Conservation (phyloP, 1,140 invertebrate genomes). For the Euura lappo region DNA sequence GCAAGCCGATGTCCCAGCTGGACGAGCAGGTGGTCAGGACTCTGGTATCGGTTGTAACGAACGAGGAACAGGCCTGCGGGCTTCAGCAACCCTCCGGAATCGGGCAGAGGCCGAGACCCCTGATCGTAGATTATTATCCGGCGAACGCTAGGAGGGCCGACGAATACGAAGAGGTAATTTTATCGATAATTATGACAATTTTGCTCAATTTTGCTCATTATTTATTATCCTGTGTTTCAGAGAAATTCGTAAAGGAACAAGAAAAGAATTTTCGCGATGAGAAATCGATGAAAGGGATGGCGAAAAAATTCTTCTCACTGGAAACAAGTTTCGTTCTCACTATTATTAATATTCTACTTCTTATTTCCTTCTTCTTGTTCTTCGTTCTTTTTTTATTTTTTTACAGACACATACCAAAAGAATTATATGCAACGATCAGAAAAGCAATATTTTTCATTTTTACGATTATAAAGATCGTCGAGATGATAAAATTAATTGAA, state of each 20-base stretch:
- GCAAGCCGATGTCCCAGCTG: conserved; percentile 67
- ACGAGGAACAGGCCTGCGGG: conserved; percentile 75
- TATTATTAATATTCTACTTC: no score
- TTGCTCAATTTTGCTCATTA: not conserved
- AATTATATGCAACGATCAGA: no score
- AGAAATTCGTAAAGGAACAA: not conserved
- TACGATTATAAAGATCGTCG: no score
- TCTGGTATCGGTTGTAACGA: conserved; percentile 71
- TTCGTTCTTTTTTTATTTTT: not conserved
- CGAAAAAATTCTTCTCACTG: not conserved
- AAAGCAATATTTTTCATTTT: no score
- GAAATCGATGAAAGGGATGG: not conserved
- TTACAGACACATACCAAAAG: not conserved
- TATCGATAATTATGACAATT: not conserved
- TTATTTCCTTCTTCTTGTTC: not conserved
- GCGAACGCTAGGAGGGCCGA: conserved; percentile 49
- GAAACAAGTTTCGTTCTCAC: not conserved
- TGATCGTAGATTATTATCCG: conserved; percentile 65
- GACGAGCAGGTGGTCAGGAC: conserved; percentile 77
- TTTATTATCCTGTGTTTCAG: not conserved
- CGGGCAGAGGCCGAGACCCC: conserved; percentile 75
- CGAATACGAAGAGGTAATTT: conserved; percentile 41
- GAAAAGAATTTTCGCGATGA: not conserved
- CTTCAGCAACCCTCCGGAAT: conserved; percentile 78
- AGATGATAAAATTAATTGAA: no score